Base-by-base conservation (phyloP, 1,140 invertebrate species). In the Cepaea nemoralis region DNA sequence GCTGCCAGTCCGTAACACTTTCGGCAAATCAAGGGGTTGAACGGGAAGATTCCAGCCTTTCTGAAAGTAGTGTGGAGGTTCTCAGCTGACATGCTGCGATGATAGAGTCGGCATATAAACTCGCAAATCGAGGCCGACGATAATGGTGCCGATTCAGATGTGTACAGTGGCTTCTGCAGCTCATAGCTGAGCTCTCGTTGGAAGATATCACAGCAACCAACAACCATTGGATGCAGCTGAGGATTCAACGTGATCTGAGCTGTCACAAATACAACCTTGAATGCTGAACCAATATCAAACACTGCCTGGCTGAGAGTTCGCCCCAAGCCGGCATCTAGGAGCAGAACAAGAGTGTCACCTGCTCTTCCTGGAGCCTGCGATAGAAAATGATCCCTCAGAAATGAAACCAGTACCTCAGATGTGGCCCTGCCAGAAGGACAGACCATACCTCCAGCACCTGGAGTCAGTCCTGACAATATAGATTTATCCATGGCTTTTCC, bases 41-140 rank as follows among this genome's bases (percentile, higher is more conserved):
- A 77, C 16, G 76, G 76, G 37, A 63, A 77, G 16, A 77, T 77
- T 2, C 76, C 76, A 19, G 76, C 37, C 40, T 77, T 77, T 39
- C 55, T 40, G 27, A 77, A 77, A 5, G 31, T 77, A 8, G 76
- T 2, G 40, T 77, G 76, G 1, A 77, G 76, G n/a, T 66, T 63
- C 40, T 77, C 76, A 33, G 76, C 76, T 66, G 76, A 66, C 55
- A 66, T 77, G 33, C 66, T 77, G 14, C 55, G 16, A 35, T 77
- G 76, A 40, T 77, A 77, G n/a, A 77, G 76, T 39, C 76, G 48
- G 55, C 76, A 77, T 37, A 77, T 19, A 8, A 66, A 77, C 35
- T 77, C 76, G 35, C 76, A 77, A 37, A 77, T n/a, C 1, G 76
- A 77, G 35, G 55, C 31, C 10, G 76, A 59, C 24, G 76, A 77